Evolutionary conservation across 2,113 vertebrate species (phyloP), one percentile per base, ranked within the genome.

Genomic region (Microtus oregoni): DNA sequence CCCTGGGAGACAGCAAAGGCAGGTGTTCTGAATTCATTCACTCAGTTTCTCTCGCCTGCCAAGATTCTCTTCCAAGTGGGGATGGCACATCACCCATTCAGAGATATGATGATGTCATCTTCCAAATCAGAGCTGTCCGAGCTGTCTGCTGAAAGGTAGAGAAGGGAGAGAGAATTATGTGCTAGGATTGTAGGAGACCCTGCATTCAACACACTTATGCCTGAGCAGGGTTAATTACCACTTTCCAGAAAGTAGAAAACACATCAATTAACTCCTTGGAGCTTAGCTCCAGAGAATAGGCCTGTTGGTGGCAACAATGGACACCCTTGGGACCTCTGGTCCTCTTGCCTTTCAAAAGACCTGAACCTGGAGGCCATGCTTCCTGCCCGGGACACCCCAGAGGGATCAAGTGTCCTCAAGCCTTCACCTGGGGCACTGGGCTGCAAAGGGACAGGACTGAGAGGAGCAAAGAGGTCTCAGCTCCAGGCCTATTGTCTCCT

Each of bases 111-210:
- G 98, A 99, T 99, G 98, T 99, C 99, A 79, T 99, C 99, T 98
- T 99, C 99, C 98, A 99, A 98, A 98, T 99, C 99, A 0, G 99
- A 99, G 98, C 99, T 99, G 98, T 99, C 99, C 0, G 99, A 99
- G 98, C 99, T 99, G 98, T 99, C 99, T 28, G 99, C 99, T 99
- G 98, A 86, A 98, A 98, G 94, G 97, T 91, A 92, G 92, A 98
- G 30, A 96, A 95, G 97, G 94, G 89, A 98, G 20, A 1, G 12
- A 24, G 89, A 90, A 97, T 98, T 95, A 98, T 0, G 41, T 67
- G 63, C 88, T 35, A 76, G 95, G 67, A n/a, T 55, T 72, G 35
- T 0, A 88, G 76, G 75, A 76, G 72, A 67, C 41, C 76, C 94
- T 91, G 61, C 15, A 41, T 41, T 52, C 35, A 77, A 24, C 79